Evolutionary conservation across 2,888 invertebrate species (phyloP).

Genomic region (Eudasyphora cyanicolor): DNA sequence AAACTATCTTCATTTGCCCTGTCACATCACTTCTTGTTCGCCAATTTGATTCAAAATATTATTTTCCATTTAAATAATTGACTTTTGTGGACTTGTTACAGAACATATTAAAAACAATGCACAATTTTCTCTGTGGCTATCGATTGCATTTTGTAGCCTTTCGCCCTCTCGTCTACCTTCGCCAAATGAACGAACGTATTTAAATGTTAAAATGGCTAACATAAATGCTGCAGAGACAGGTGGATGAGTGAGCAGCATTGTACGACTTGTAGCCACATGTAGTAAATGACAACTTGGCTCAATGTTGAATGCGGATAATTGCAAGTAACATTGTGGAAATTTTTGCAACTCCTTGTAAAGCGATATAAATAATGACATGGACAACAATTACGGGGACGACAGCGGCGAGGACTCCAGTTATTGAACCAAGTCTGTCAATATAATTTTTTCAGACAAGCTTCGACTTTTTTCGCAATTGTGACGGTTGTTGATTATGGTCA

Average conservation of each 20-base stretch:
- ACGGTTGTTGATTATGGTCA: constrained; percentile 39
- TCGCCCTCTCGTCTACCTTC: neutral
- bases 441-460: constrained; percentile 14
- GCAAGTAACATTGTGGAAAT: neutral
- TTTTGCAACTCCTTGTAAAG: constrained; percentile 32
- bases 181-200: too few relatives aligned
- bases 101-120: neutral
- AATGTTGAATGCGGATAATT: neutral
- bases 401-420: neutral
- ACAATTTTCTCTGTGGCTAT: neutral
- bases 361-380: constrained; percentile 25
- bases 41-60: neutral
- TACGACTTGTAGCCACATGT: neutral
- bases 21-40: neutral
- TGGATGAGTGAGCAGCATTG: too few relatives aligned
- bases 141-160: neutral
- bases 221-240: neutral
- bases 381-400: neutral
- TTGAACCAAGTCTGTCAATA: neutral
- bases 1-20: neutral
- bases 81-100: neutral
- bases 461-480: neutral
- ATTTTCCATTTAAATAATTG: constrained; percentile 1
- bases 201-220: neutral
- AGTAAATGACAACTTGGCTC: neutral